Evolutionary conservation across 2,888 invertebrate genomes (phyloP).

Genomic region (Eupithecia centaureata): DNA sequence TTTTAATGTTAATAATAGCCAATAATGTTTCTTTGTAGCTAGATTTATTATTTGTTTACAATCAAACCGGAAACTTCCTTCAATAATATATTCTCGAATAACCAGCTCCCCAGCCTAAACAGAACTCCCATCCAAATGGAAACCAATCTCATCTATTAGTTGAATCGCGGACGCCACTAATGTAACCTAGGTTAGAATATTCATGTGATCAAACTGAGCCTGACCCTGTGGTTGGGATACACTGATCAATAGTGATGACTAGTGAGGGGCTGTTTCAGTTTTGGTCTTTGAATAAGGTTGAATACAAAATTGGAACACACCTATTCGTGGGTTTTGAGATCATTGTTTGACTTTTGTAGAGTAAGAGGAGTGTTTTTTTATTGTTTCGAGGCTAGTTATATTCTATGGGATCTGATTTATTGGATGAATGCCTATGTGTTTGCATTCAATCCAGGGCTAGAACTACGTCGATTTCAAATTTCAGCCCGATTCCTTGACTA

Average conservation of each 20-base stretch:
- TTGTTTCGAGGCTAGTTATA: too few relatives aligned
- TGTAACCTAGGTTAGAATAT: slow-evolving; percentile 54
- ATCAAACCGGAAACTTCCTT: background rate
- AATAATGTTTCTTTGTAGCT: too few relatives aligned
- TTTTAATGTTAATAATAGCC: too few relatives aligned
- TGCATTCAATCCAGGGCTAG: too few relatives aligned
- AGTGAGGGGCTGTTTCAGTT: slow-evolving; percentile 17
- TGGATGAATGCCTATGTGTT: too few relatives aligned
- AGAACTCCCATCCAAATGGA: slow-evolving; percentile 26
- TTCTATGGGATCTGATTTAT: too few relatives aligned
- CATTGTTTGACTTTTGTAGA: background rate
- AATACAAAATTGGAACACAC: background rate
- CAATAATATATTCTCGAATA: slow-evolving; percentile 4
- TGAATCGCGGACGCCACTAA: slow-evolving; percentile 45
- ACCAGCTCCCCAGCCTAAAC: slow-evolving; percentile 7
- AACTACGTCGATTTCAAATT: too few relatives aligned
- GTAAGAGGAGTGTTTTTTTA: too few relatives aligned
- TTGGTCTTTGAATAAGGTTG: background rate
- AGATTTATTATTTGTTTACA: too few relatives aligned
- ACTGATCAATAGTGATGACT: slow-evolving; percentile 55
- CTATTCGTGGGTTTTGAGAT: background rate
- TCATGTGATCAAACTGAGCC: slow-evolving; percentile 52
- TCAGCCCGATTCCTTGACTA: too few relatives aligned
- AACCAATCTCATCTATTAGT: slow-evolving; percentile 46
- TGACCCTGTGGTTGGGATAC: slow-evolving; percentile 48